Conservation (phyloP, 2,797 vertebrate species). For the Schizopygopsis pylzovi region DNA sequence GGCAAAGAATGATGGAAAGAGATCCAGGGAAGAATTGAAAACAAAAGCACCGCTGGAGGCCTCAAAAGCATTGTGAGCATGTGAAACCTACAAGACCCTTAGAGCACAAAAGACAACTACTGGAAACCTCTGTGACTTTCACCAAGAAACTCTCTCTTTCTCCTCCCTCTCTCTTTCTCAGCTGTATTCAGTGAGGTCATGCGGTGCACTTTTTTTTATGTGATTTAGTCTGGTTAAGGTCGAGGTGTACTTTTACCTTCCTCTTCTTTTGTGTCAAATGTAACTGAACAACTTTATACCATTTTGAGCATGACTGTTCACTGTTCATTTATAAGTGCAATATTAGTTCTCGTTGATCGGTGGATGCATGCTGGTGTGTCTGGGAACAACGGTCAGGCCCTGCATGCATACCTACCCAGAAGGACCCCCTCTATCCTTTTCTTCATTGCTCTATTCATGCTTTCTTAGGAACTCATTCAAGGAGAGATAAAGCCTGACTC, state of each 20-base stretch:
- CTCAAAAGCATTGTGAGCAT: slow-evolving; percentile 45
- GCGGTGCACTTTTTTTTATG: slow-evolving; percentile 33
- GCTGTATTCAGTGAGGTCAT: slow-evolving; percentile 42
- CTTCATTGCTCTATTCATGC: slow-evolving; percentile 66
- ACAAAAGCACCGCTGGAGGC: slow-evolving; percentile 57
- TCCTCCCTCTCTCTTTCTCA: slow-evolving; percentile 41
- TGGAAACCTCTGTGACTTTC: slow-evolving; percentile 50
- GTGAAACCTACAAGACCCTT: slow-evolving; percentile 51
- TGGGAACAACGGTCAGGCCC: slow-evolving; percentile 5
- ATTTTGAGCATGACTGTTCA: background rate
- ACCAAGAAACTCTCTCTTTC: slow-evolving; percentile 43
- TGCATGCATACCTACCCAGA: slow-evolving; percentile 53
- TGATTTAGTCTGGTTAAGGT: slow-evolving; percentile 14
- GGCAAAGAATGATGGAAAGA: slow-evolving; percentile 36
- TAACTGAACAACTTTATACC: background rate
- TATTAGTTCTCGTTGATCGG: background rate
- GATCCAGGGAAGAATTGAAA: slow-evolving; percentile 20
- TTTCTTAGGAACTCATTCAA: slow-evolving; percentile 77
- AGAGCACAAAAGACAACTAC: slow-evolving; percentile 49
- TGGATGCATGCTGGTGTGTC: background rate
- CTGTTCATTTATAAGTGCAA: slow-evolving; percentile 11
- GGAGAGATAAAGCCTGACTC: slow-evolving; percentile 72
- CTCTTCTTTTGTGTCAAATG: slow-evolving; percentile 3
- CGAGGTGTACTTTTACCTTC: background rate
- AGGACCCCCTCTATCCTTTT: slow-evolving; percentile 65